Percentiles rank a stretch among this genome's conserved stretches.
Conservation (phyloP, 2,888 invertebrate genomes). For the Helleia helle region DNA sequence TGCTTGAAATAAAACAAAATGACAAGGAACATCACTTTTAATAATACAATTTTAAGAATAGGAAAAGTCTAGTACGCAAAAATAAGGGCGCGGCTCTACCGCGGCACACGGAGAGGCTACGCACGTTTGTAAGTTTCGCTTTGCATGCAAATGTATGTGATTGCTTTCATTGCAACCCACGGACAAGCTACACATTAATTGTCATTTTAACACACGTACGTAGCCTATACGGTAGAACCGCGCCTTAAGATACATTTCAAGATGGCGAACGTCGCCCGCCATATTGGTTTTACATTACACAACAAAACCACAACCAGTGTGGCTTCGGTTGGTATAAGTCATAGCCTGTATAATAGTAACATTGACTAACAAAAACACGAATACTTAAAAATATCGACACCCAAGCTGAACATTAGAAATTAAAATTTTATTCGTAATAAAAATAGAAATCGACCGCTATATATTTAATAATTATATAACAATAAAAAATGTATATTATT, state of each 20-base stretch:
- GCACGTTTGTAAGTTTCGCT: too few species aligned
- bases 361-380: not conserved
- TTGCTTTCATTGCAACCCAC: too few species aligned
- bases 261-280: too few species aligned
- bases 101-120: too few species aligned
- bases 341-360: not conserved
- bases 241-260: not conserved
- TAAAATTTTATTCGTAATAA: not conserved
- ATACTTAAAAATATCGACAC: not conserved
- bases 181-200: too few species aligned
- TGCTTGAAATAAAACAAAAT: slow-evolving; percentile 25
- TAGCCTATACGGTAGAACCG: too few species aligned
- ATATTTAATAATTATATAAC: slow-evolving; percentile 4
- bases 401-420: not conserved
- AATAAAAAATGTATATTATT: not conserved
- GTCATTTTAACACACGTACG: too few species aligned
- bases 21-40: slow-evolving; percentile 34
- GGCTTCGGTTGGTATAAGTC: not conserved
- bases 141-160: too few species aligned
- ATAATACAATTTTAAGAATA: slow-evolving; percentile 9
- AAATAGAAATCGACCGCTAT: not conserved
- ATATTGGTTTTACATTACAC: too few species aligned
- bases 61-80: not conserved
- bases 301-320: too few species aligned
- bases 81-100: too few species aligned